Percentiles rank a stretch among this genome's conserved stretches.
Evolutionary conservation across 2,888 invertebrate genomes (phyloP).

Genomic region (Chrysomela aeneicollis): DNA sequence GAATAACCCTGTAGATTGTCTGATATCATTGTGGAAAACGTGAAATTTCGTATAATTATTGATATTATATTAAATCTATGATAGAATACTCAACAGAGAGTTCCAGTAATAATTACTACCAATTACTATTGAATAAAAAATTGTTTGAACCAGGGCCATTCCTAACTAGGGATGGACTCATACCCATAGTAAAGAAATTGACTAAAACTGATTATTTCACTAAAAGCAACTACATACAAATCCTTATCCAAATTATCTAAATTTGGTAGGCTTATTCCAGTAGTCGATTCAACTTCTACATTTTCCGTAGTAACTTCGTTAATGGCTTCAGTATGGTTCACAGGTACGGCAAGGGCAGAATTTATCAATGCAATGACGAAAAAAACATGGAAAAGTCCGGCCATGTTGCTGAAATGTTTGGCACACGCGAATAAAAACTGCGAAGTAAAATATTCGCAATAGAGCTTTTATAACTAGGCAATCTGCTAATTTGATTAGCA

Average conservation of each 20-base stretch:
- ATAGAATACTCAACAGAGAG: too few species aligned
- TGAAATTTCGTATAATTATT: too few species aligned
- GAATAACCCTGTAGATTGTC: too few species aligned
- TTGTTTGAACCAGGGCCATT: too few species aligned
- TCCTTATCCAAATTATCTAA: conserved; percentile 24
- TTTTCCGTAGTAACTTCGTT: conserved; percentile 3
- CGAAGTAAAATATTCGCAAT: conserved; percentile 15
- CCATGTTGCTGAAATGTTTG: conserved; percentile 27
- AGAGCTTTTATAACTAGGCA: conserved; percentile 34
- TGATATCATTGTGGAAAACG: too few species aligned
- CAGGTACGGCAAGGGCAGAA: conserved; percentile 20
- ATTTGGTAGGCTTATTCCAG: neutral
- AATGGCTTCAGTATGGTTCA: conserved; percentile 16
- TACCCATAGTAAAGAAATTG: too few species aligned
- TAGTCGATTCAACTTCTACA: conserved; percentile 22
- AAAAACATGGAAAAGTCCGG: conserved; percentile 17
- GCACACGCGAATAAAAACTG: conserved; percentile 24
- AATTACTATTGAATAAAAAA: too few species aligned
- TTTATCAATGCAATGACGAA: conserved; percentile 19
- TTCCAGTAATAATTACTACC: too few species aligned
- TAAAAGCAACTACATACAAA: conserved; percentile 26
- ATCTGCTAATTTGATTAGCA: conserved; percentile 41
- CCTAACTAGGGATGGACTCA: too few species aligned
- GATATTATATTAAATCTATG: too few species aligned
- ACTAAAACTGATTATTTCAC: too few species aligned